Conservation (phyloP, 2,113 vertebrate genomes). For the Globicephala melas region DNA sequence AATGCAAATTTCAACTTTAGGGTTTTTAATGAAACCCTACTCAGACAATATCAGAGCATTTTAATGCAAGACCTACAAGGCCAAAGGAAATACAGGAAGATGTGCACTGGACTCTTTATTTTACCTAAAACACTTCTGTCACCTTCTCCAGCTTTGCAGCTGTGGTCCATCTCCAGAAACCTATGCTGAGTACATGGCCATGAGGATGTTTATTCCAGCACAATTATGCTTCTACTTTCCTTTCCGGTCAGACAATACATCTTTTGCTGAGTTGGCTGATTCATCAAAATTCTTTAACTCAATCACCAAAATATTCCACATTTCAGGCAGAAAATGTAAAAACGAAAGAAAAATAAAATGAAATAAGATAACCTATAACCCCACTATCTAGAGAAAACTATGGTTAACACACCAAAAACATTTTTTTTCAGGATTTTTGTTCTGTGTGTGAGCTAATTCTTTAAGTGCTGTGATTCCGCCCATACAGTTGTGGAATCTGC, state of each 20-base stretch:
- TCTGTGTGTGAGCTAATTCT: background rate
- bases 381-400: background rate
- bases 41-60: conserved; percentile 18
- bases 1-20: conserved; percentile 7
- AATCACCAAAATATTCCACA: background rate
- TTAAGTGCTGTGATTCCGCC: background rate
- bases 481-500: background rate
- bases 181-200: fast-evolving
- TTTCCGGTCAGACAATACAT: background rate
- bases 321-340: background rate
- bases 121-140: background rate
- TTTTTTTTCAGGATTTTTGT: background rate
- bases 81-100: background rate
- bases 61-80: conserved; percentile 23
- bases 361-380: background rate
- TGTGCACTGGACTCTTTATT: background rate
- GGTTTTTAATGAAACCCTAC: conserved; percentile 36
- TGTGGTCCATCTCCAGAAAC: background rate
- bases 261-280: background rate
- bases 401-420: background rate
- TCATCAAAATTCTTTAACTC: background rate
- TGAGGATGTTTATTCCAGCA: background rate
- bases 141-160: background rate
- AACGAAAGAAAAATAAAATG: background rate
- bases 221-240: background rate